Evolutionary conservation across 2,113 vertebrate genomes (phyloP), one percentile per base, ranked within the genome.

Genomic region (Tiliqua scincoides): DNA sequence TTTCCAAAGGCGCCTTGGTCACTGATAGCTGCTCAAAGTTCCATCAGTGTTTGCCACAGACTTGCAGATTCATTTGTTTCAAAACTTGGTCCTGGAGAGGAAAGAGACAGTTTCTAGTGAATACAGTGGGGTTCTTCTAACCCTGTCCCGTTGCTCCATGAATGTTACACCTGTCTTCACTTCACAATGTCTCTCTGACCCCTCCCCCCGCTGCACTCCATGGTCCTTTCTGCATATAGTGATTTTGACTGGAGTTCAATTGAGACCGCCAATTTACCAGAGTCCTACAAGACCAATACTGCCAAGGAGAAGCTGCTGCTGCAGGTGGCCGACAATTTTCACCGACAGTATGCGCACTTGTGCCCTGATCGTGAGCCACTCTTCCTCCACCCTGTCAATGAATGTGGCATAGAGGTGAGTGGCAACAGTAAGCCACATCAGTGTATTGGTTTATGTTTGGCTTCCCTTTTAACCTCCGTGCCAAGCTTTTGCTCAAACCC

Each of bases 321-420:
- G 63, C 83, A 77, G 17, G 90, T 98, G 0, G 96, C 97, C 0
- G 95, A 97, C 59, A 97, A 95, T 91, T 99, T 98, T 91, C 90
- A 95, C 40, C 87, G 82, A 70, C 98, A 98, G 91, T 99, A 97
- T 52, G 77, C 73, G 1, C 94, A 97, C 82, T 90, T 99, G 79
- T 98, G 95, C 88, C 98, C 98, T 0, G 97, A 98, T 20, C 97
- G 98, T 3, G 96, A 97, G 76, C 96, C 95, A 0, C 97, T 98
- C 83, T 96, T 99, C 88, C 93, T 99, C 65, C 91, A 95, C 63
- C 98, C 98, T 0, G 9, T 93, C 78, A 99, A 99, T 0, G 98
- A 99, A 88, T 98, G 97, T 27, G 95, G 96, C 0, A 90, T 98
- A 23, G 91, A 97, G 89, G 98, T 99, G 94, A 75, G 89, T 68